Base-by-base conservation (phyloP, 2,888 invertebrate genomes). In the Ametastegia equiseti region DNA sequence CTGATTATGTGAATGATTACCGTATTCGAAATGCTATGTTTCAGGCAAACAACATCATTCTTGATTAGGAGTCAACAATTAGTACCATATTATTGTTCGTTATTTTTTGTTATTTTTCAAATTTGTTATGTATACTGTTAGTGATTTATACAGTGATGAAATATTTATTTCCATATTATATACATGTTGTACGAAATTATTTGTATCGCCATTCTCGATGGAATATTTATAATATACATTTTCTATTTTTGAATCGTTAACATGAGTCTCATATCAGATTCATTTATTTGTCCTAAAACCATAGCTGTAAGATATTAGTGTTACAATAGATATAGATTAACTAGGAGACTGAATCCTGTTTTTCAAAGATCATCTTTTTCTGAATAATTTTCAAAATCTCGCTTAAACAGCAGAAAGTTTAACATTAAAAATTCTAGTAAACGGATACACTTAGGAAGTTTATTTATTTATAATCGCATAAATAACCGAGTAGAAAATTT, bases 61-160 rank as follows among this genome's bases (percentile, higher is more conserved):
- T 75, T 36, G 39, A 75, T 54, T 75, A 54, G 54, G 19, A 19
- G 19, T 13, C 11, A 19, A 39, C 11, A 15, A 15, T 13, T 54
- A n/a, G n/a, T n/a, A n/a, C n/a, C n/a, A n/a, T n/a, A n/a, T n/a
- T n/a, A n/a, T n/a, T n/a, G n/a, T n/a, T n/a, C n/a, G n/a, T n/a
- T n/a, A n/a, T n/a, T n/a, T n/a, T 69, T 69, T 69, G 27, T 45
- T 69, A 42, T 69, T 69, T 19, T 36, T 65, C 39, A 42, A 69
- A 39, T 27, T 15, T 69, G 42, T 69, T 69, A 42, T 45, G 5
- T 27, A 19, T 42, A n/a, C 23, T 69, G 23, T 23, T 27, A 63
- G n/a, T 63, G 3, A 42, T 42, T 69, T 6, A 23, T 69, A 36
- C 42, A n/a, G 23, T 19, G 15, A 42, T 42, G 4, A n/a, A 45